These are phyloP conservation scores for Pseudochaenichthys georgianus DNA, from an alignment of 2,797 vertebrate species.

Conservation along the genomic window DNA sequence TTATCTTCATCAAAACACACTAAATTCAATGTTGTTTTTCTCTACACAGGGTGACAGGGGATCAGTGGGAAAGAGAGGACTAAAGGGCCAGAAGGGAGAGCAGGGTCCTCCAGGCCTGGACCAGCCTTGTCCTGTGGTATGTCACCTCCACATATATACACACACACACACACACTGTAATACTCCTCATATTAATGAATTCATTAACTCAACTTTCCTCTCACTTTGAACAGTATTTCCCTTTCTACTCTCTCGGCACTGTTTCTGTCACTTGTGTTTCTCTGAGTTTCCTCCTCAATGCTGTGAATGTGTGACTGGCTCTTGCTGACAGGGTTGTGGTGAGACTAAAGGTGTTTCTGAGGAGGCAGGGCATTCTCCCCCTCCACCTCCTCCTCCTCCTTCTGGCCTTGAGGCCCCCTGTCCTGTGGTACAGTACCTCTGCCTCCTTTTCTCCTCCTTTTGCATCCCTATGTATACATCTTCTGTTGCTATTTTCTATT, in stretches of 20 bases:
- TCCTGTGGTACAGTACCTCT: conserved; percentile 88
- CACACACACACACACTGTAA: neutral
- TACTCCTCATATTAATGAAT: neutral
- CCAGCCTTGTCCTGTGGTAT: conserved; percentile 97
- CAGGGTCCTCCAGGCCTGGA: conserved; percentile 95
- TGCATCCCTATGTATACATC: conserved; percentile 27
- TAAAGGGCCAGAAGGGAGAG: conserved; percentile 96
- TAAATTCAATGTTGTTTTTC: accelerated
- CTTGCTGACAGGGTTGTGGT: conserved; percentile 85
- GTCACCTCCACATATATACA: conserved; percentile 55
- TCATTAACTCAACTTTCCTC: neutral
- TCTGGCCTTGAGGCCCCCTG: conserved; percentile 85
- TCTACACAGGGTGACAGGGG: conserved; percentile 91
- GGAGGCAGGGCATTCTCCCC: conserved; percentile 75
- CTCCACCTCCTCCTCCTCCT: conserved; percentile 75
- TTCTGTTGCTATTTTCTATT: conserved; percentile 17
- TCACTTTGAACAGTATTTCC: conserved; percentile 4
- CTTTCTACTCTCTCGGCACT: conserved; percentile 18
- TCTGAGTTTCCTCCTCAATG: conserved; percentile 41
- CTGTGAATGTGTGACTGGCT: conserved; percentile 78
- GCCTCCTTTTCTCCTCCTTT: conserved; percentile 56
- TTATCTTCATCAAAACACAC: neutral
- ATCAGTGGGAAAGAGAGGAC: conserved; percentile 90
- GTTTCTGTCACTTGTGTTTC: conserved; percentile 33
- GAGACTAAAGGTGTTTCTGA: conserved; percentile 79